Conservation (phyloP, 2,113 vertebrate genomes). For the Isichthys henryi region DNA sequence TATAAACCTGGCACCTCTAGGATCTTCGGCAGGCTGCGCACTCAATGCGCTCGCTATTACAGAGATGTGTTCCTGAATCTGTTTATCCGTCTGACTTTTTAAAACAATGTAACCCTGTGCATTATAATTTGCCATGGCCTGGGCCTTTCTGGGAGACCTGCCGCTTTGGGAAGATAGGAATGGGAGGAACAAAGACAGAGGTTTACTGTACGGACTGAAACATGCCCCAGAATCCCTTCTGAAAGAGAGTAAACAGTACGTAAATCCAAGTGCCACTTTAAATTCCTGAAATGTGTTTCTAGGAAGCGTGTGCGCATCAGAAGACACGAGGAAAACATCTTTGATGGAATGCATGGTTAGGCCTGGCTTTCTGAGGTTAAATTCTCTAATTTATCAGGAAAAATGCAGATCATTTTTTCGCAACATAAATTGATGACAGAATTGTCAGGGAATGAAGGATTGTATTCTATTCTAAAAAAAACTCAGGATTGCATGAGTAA, state of each 20-base stretch:
- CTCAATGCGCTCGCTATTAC: slow-evolving; percentile 30
- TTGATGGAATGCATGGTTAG: neutral
- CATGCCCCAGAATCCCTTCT: slow-evolving; percentile 35
- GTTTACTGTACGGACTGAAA: slow-evolving; percentile 36
- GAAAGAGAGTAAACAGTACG: slow-evolving; percentile 36
- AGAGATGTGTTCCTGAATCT: slow-evolving; percentile 38
- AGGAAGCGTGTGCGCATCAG: neutral
- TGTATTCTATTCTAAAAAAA: neutral
- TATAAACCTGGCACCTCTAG: slow-evolving; percentile 43
- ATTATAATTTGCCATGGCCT: slow-evolving; percentile 45
- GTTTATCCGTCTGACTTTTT: slow-evolving; percentile 44
- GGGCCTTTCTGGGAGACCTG: slow-evolving; percentile 45
- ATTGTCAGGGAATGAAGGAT: neutral
- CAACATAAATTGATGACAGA: neutral
- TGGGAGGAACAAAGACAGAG: slow-evolving; percentile 30
- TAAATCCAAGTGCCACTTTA: slow-evolving; percentile 33
- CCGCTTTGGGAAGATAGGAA: slow-evolving; percentile 38
- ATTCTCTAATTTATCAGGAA: neutral
- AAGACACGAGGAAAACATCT: neutral
- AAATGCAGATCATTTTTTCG: neutral
- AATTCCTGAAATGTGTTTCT: slow-evolving; percentile 40
- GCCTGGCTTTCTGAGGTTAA: neutral
- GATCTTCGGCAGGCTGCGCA: slow-evolving; percentile 34
- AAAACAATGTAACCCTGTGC: slow-evolving; percentile 53
- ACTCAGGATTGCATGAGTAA: neutral